Conservation (phyloP, 2,113 vertebrate genomes). For the Oenanthe melanoleuca region DNA sequence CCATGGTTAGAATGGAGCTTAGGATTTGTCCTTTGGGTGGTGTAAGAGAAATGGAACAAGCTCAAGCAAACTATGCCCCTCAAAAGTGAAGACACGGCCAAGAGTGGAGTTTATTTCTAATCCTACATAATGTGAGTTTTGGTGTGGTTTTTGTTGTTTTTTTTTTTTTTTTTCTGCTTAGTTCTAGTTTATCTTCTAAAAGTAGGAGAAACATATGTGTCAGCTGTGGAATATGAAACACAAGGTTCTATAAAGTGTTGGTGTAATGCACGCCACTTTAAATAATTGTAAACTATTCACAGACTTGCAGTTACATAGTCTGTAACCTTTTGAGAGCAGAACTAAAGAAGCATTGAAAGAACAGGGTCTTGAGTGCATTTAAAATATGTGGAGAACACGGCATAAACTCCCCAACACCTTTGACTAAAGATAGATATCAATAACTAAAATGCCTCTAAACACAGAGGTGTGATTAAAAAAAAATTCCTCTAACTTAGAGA, state of each 20-base stretch:
- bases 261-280: background rate
- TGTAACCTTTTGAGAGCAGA: background rate
- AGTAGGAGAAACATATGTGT: background rate
- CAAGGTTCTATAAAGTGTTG: background rate
- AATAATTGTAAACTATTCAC: background rate
- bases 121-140: background rate
- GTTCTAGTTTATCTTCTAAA: background rate
- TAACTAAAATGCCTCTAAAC: background rate
- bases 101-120: background rate
- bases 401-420: background rate
- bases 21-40: background rate
- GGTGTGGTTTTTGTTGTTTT: fast-evolving
- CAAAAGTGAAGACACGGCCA: background rate
- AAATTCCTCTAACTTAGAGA: background rate
- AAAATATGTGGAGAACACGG: background rate
- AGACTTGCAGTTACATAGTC: background rate
- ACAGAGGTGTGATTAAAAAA: background rate
- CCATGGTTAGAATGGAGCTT: background rate
- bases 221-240: background rate
- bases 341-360: background rate
- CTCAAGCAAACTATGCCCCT: background rate
- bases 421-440: background rate
- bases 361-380: background rate
- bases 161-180: background rate
- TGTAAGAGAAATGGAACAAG: background rate